phyloP scores from a whole-genome alignment of 2,113 vertebrate genomes.

The Prinia subflava region DNA sequence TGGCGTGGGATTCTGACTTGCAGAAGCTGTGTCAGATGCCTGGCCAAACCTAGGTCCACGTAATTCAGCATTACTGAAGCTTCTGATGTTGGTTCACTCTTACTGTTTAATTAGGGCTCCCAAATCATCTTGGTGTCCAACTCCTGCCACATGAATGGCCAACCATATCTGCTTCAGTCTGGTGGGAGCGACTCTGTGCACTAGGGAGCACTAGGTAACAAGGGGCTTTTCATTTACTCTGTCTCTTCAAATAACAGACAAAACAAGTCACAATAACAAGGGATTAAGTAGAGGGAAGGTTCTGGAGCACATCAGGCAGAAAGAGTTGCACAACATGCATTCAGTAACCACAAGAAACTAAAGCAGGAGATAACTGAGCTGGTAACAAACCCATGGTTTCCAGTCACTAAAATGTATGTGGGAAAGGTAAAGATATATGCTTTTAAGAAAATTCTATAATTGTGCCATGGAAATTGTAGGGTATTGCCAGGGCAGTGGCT shows the following conservation, averaged over 20 bases:
- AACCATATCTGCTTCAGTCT: neutral
- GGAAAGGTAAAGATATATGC: neutral
- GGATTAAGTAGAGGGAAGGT: neutral
- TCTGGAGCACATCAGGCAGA: neutral
- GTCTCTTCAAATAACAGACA: neutral
- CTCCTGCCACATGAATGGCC: neutral
- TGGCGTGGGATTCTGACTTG: neutral
- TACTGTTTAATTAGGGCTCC: neutral
- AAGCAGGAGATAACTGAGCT: neutral
- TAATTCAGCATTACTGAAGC: neutral
- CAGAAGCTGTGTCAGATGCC: neutral
- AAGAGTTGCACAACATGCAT: neutral
- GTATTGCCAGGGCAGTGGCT: neutral
- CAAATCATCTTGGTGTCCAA: fast-evolving
- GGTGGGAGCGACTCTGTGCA: neutral
- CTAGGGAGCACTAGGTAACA: neutral
- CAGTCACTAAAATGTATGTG: neutral
- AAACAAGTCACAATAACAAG: neutral
- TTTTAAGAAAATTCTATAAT: neutral
- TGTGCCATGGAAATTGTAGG: neutral
- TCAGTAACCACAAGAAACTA: neutral
- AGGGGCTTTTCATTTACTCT: neutral
- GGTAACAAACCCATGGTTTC: neutral
- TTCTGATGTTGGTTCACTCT: neutral
- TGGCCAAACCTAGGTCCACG: fast-evolving